Percentiles rank a stretch among this genome's conserved stretches.
These are phyloP conservation scores for Phyllotreta striolata DNA, from an alignment of 2,888 invertebrate genomes.

Conservation along the genomic window DNA sequence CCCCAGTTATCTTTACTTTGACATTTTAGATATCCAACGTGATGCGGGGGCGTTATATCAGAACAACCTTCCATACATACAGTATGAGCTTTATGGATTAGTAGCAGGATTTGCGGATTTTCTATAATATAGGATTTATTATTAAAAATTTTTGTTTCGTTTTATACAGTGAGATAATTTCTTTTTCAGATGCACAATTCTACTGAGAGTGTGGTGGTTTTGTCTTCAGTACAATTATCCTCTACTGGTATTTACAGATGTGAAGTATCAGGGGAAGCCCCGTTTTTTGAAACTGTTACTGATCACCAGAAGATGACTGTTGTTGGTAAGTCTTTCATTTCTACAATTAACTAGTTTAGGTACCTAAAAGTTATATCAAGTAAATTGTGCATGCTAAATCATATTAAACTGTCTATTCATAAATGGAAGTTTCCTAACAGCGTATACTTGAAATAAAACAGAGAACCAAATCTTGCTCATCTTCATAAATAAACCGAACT, in stretches of 20 bases:
- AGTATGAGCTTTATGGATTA: conserved; percentile 26
- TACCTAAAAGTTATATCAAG: neutral
- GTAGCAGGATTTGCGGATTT: conserved; percentile 15
- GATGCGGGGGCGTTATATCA: conserved; percentile 20
- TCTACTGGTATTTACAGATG: conserved; percentile 73
- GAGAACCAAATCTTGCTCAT: no score
- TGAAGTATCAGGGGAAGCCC: conserved; percentile 76
- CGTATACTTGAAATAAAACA: no score
- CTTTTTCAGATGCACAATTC: conserved; percentile 71
- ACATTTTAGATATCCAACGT: conserved; percentile 21
- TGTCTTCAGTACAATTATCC: conserved; percentile 70
- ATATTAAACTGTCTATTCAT: no score
- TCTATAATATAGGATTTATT: neutral
- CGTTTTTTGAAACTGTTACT: conserved; percentile 74
- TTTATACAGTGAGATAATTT: neutral
- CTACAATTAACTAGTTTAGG: neutral
- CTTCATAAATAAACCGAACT: conserved; percentile 5
- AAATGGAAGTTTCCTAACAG: no score
- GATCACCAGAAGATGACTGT: conserved; percentile 73
- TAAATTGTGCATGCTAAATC: conserved; percentile 1
- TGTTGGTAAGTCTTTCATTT: conserved; percentile 67
- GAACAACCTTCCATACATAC: conserved; percentile 12
- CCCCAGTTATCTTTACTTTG: conserved; percentile 30
- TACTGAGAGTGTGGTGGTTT: conserved; percentile 70
- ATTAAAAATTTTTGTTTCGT: neutral